phyloP scores from a whole-genome alignment of 2,113 vertebrate species.

The Sphaerodactylus townsendi region DNA sequence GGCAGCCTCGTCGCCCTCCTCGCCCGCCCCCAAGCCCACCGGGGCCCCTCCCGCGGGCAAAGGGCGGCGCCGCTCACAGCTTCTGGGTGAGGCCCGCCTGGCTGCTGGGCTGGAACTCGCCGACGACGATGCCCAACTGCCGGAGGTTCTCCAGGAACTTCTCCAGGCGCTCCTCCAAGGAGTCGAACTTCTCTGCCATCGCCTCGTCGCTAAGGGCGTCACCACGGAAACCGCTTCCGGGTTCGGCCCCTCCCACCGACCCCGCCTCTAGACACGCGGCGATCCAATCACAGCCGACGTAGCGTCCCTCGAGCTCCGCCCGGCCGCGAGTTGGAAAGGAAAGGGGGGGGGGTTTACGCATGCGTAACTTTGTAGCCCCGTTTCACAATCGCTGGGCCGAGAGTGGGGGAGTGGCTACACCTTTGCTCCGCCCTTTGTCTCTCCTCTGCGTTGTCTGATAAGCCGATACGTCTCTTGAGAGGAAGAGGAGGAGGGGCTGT shows the following conservation, averaged over 20 bases:
- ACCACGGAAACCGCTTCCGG: background rate
- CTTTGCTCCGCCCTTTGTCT: no score
- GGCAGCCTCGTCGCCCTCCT: no score
- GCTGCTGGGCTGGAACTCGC: slow-evolving; percentile 98
- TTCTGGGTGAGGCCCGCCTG: slow-evolving; percentile 97
- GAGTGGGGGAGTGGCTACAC: no score
- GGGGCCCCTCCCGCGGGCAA: no score
- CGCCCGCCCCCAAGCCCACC: no score
- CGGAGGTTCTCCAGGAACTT: slow-evolving; percentile 99
- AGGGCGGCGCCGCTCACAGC: slow-evolving; percentile 77
- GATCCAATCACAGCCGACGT: no score
- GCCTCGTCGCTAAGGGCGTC: background rate
- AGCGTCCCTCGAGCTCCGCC: background rate
- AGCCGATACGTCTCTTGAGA: rapidly evolving
- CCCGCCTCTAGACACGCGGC: rapidly evolving
- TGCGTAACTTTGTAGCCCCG: rapidly evolving
- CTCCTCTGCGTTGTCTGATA: no score
- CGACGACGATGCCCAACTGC: slow-evolving; percentile 97
- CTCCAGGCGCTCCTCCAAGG: slow-evolving; percentile 95
- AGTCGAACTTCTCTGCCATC: slow-evolving; percentile 97
- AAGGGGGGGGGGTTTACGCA: no score
- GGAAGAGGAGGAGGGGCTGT: background rate
- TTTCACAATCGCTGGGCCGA: background rate
- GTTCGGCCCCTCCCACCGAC: rapidly evolving
- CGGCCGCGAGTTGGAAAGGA: background rate